Base-by-base conservation (phyloP, 1,140 invertebrate species). In the Drosophila sp. region DNA sequence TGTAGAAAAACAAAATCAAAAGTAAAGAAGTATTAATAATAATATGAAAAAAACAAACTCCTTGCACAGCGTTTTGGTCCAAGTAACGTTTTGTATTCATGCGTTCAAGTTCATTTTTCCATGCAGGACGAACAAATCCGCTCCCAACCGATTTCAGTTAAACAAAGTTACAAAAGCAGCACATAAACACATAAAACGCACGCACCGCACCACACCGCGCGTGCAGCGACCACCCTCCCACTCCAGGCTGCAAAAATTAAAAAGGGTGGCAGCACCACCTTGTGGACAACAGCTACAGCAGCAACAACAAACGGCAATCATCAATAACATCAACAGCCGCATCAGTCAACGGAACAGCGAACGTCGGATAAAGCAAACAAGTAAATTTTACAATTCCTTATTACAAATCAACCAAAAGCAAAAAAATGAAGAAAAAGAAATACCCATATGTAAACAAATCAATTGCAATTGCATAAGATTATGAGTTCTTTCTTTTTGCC, bases 81-180 rank as follows among this genome's bases (percentile, higher is more conserved):
- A 76, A 83, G 84, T 89, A 89, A 78, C 83, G 84, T 89, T 80
- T 89, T 89, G 83, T 91, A 91, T 91, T 91, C 90, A 91, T 91
- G 90, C 90, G 90, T 91, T 91, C 86, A 91, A 91, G 90, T 91
- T 83, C 90, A 91, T 91, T 91, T 90, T 91, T 89, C 84, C 84
- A 91, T 81, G 78, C 90, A 91, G 90, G 90, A 86, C 86, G 71
- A 74, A 67, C 70, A 72, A 80, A 87, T 81, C 81, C 81, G 81
- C 78, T 78, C 63, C 70, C 63, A 72, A 89, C 71, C 82, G 82
- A 78, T 86, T 86, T 86, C 83, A 86, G 82, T 70, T 74, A 74
- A 61, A 59, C 69, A 72, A 21, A 21, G 65, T 72, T 76, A 57
- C 73, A 79, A 71, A 69, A 40, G 57, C 80, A 72, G 72, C 43